phyloP scores from a whole-genome alignment of 1,140 invertebrate genomes.

The Aphaenogaster rudis region DNA sequence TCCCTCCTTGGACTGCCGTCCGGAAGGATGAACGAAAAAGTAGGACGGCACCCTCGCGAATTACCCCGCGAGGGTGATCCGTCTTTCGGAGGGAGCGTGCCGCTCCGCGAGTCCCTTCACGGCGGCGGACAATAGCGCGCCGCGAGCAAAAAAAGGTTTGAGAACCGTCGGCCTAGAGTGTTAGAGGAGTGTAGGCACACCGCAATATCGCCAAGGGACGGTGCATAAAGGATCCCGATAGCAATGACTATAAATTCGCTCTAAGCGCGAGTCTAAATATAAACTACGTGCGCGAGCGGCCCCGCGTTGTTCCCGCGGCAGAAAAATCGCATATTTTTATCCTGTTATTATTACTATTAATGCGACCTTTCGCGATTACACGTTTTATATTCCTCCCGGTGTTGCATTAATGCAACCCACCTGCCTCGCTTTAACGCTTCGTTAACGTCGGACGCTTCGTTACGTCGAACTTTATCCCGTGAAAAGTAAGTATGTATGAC shows the following conservation, averaged over 20 bases:
- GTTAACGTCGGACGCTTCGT: slow-evolving; percentile 83
- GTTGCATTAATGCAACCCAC: slow-evolving; percentile 80
- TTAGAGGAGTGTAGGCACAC: slow-evolving; percentile 58
- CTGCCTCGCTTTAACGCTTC: slow-evolving; percentile 86
- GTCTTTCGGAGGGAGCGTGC: neutral
- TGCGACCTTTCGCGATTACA: slow-evolving; percentile 79
- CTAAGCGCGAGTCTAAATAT: slow-evolving; percentile 62
- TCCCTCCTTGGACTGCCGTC: too few relatives aligned
- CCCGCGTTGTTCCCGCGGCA: neutral
- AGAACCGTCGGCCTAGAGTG: slow-evolving; percentile 54
- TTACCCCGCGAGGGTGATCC: neutral
- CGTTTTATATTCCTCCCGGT: slow-evolving; percentile 78
- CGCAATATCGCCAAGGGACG: slow-evolving; percentile 64
- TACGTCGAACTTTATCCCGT: slow-evolving; percentile 76
- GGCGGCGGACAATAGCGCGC: slow-evolving; percentile 24
- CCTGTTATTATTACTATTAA: slow-evolving; percentile 57
- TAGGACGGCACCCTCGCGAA: neutral
- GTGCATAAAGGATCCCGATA: slow-evolving; percentile 64
- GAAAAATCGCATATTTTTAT: slow-evolving; percentile 51
- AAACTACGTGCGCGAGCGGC: slow-evolving; percentile 25
- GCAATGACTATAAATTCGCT: slow-evolving; percentile 65
- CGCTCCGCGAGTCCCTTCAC: too few relatives aligned
- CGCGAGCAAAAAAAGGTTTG: slow-evolving; percentile 52
- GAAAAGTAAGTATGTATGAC: slow-evolving; percentile 43
- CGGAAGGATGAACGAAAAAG: neutral